Conservation (phyloP, 2,888 invertebrate genomes). For the Parnassius glacialis region DNA sequence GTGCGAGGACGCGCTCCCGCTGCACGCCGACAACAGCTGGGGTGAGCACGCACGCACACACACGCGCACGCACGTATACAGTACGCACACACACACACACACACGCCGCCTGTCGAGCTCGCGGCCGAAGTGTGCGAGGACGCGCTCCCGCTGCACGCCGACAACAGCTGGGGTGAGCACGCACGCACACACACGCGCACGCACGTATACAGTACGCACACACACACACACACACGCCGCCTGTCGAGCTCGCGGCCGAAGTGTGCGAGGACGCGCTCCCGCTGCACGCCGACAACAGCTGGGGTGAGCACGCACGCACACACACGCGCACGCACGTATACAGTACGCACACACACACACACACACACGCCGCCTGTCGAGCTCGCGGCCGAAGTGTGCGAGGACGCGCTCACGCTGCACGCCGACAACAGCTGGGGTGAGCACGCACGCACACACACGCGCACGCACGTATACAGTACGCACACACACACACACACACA, state of each 20-base stretch:
- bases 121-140: background rate
- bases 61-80: too few relatives aligned
- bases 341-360: background rate
- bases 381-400: background rate
- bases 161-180: background rate
- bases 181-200: background rate
- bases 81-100: too few relatives aligned
- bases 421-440: background rate
- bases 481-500: background rate
- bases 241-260: slow-evolving; percentile 75
- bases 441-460: background rate
- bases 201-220: background rate
- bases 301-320: slow-evolving; percentile 82
- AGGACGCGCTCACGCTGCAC: background rate
- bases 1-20: too few relatives aligned
- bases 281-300: slow-evolving; percentile 94
- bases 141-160: background rate
- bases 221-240: slow-evolving; percentile 42
- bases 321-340: too few relatives aligned
- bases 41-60: background rate
- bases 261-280: slow-evolving; percentile 81
- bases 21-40: background rate
- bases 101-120: too few relatives aligned
- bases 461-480: background rate
- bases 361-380: background rate